Percentiles rank a stretch among this genome's conserved stretches.
Conservation (phyloP, 2,888 invertebrate genomes). For the Scaptomyza reducta region DNA sequence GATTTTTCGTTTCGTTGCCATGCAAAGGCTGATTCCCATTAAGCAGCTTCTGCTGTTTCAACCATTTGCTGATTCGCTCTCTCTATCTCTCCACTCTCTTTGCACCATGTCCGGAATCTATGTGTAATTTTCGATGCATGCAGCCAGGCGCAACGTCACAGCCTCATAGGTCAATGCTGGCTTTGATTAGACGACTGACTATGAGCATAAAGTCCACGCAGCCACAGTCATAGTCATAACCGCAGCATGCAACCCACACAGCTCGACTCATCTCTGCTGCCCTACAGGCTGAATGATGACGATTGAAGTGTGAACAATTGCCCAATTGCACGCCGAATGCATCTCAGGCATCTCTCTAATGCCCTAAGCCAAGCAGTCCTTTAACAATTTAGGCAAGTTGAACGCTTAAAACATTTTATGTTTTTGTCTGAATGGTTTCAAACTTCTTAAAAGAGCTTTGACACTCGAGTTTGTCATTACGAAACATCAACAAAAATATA, state of each 20-base stretch:
- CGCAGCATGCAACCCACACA: conserved; percentile 4
- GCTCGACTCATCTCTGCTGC: neutral
- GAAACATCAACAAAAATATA: too few species aligned
- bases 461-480: too few species aligned
- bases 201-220: conserved; percentile 43
- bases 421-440: too few species aligned
- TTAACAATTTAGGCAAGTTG: too few species aligned
- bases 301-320: conserved; percentile 68
- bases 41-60: conserved; percentile 10
- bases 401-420: neutral
- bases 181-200: conserved; percentile 70
- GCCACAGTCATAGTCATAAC: conserved; percentile 4
- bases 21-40: conserved; percentile 24
- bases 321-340: conserved; percentile 53
- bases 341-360: conserved; percentile 31
- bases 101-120: conserved; percentile 34
- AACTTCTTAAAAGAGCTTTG: too few species aligned
- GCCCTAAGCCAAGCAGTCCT: conserved; percentile 15
- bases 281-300: conserved; percentile 41
- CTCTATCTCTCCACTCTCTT: neutral
- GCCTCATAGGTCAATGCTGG: conserved; percentile 51
- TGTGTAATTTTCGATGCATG: conserved; percentile 50
- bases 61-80: neutral
- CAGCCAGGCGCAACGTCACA: conserved; percentile 45
- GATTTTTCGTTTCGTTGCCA: conserved; percentile 22